Evolutionary conservation across 2,797 vertebrate genomes (phyloP).

Genomic region (Crax fasciolata): DNA sequence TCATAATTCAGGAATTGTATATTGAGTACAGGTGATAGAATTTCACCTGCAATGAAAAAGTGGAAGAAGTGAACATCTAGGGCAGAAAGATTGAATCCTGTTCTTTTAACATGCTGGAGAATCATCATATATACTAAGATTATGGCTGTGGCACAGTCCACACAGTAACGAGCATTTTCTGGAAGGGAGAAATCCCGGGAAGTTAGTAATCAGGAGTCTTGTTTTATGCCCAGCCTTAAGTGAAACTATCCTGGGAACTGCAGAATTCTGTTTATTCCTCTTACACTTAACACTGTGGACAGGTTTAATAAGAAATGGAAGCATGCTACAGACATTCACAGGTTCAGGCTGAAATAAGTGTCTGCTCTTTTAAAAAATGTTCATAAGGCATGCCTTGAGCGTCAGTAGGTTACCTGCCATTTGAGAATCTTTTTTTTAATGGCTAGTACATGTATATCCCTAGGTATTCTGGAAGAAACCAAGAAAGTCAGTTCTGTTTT

Average conservation of each 20-base stretch:
- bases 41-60: neutral
- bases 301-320: neutral
- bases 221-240: neutral
- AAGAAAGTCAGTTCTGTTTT: neutral
- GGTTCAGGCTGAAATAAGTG: neutral
- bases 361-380: neutral
- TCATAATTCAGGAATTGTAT: neutral
- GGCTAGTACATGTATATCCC: neutral
- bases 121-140: neutral
- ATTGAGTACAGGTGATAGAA: neutral
- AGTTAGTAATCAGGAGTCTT: neutral
- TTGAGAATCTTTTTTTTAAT: neutral
- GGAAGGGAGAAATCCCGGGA: neutral
- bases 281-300: neutral
- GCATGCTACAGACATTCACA: neutral
- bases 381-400: neutral
- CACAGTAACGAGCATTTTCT: neutral
- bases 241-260: neutral
- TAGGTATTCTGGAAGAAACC: neutral
- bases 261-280: neutral
- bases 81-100: neutral
- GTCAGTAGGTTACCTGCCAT: neutral
- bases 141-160: neutral
- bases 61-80: neutral
- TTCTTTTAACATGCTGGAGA: neutral